Base-by-base conservation (phyloP, 2,797 vertebrate genomes). In the Chelmon rostratus region DNA sequence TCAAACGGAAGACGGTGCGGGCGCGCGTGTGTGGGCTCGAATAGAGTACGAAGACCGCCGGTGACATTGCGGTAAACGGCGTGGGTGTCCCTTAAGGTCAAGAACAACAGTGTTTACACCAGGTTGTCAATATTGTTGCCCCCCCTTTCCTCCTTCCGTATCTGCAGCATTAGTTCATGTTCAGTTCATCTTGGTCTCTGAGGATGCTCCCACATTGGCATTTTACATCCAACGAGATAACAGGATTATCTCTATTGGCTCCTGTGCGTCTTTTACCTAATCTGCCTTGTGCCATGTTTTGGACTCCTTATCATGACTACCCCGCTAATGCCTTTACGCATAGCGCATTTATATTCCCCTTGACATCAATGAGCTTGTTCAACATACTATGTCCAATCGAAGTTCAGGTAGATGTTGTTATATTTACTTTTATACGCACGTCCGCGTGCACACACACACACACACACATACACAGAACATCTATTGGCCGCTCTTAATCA, bases 11-110 rank as follows among this genome's bases (percentile, higher is more conserved):
- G 49, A 68, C 68, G 38, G 75, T n/a, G 68, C 70, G 72, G 52
- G 68, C 44, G 75, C 59, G 83, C 58, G 82, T 79, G 76, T 76
- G 79, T 40, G 87, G 61, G 76, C 80, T 81, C 28, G 68, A 70
- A 44, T 37, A 35, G 65, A 81, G 65, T 47, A 28, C 7, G 62
- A 46, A 71, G 73, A 81, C 68, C 64, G 70, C 47, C 76, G 33
- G 78, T 93, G 91, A 93, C 92, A 94, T 93, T 93, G 93, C 92
- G 91, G 93, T 94, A 94, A 88, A 89, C 89, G 57, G 83, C 85
- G 81, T 81, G 85, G 78, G 76, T 89, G 84, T 89, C 85, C 87
- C 88, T 70, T 90, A 88, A 92, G 93, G 92, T 94, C 91, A 92
- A 88, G 76, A 92, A 85, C 79, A 87, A 76, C 80, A 83, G 58